A percentile compares a stretch with the other conserved stretches of the same genome.
phyloP scores from a whole-genome alignment of 2,113 vertebrate species.

The Zingel zingel region DNA sequence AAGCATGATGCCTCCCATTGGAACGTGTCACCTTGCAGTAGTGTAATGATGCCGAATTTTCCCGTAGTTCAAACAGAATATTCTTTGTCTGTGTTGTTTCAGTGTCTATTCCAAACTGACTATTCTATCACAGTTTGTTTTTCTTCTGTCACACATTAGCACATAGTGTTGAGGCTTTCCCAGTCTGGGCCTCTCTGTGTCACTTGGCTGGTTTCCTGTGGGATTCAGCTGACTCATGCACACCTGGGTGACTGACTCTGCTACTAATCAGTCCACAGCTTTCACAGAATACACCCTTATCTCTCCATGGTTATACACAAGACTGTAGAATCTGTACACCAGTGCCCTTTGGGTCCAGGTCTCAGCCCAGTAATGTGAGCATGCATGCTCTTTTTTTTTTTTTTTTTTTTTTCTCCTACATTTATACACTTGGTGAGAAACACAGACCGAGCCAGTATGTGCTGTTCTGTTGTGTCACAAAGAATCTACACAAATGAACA shows the following conservation, averaged over 20 bases:
- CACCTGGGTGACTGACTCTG: slow-evolving; percentile 21
- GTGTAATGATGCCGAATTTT: too few species aligned
- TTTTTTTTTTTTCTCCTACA: too few species aligned
- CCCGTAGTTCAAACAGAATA: background rate
- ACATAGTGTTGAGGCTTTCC: background rate
- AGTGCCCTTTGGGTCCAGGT: background rate
- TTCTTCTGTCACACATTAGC: background rate
- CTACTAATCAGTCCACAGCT: slow-evolving; percentile 10
- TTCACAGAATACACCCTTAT: background rate
- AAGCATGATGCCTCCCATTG: background rate
- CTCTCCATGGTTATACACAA: background rate
- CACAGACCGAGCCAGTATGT: background rate
- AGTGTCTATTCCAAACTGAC: background rate
- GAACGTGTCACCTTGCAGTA: too few species aligned
- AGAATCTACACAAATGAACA: too few species aligned
- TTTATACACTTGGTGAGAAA: background rate
- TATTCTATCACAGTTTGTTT: background rate
- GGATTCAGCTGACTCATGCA: slow-evolving; percentile 36
- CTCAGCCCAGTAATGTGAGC: background rate
- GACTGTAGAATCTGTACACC: background rate
- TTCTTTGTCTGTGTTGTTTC: background rate
- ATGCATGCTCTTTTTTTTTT: too few species aligned
- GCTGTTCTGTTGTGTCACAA: too few species aligned
- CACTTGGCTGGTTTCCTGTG: slow-evolving; percentile 15
- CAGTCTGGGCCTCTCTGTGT: background rate